These are phyloP conservation scores for Agapornis roseicollis DNA, from an alignment of 2,113 vertebrate genomes.

Conservation along the genomic window DNA sequence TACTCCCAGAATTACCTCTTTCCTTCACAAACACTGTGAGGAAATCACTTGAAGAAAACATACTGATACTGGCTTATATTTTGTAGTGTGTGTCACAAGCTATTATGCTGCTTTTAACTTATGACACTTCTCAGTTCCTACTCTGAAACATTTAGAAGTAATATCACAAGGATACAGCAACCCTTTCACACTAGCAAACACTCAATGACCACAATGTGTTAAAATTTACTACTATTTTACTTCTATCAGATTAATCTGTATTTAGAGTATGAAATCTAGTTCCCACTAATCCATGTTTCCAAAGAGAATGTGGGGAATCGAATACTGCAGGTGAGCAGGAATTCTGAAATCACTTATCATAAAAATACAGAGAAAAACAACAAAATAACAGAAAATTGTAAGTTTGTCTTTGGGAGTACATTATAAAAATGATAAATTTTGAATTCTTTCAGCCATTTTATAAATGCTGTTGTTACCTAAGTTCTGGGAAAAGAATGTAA, in stretches of 20 bases:
- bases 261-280: not conserved
- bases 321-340: not conserved
- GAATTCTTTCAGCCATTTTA: not conserved
- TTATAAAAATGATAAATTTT: not conserved
- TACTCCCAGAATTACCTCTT: not conserved
- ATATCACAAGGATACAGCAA: not conserved
- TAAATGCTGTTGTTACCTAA: not conserved
- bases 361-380: not conserved
- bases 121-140: not conserved
- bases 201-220: not conserved
- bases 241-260: not conserved
- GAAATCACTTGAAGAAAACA: not conserved
- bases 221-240: not conserved
- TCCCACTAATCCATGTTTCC: not conserved
- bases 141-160: not conserved
- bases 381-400: not conserved
- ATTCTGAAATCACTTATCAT: not conserved
- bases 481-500: not conserved
- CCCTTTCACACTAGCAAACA: not conserved
- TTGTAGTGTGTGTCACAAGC: not conserved
- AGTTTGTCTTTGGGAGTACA: not conserved
- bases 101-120: not conserved
- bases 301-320: not conserved
- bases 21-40: not conserved
- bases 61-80: not conserved